Evolutionary conservation across 2,888 invertebrate species (phyloP), one percentile per base, ranked within the genome.

Genomic region (Acrobasis suavella): DNA sequence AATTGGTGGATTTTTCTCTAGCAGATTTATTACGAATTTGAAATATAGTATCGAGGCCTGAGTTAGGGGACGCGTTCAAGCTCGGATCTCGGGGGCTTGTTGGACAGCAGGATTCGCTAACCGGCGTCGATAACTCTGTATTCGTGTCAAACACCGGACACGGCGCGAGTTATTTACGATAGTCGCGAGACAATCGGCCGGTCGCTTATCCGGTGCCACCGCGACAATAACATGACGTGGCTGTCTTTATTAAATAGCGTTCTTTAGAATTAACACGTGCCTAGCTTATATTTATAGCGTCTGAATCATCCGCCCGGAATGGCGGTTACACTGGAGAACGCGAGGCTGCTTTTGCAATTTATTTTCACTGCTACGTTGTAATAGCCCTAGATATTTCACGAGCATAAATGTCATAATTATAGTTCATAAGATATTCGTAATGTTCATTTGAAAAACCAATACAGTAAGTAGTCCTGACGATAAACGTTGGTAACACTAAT

Each of bases 161-260:
- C 81, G 77, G 78, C 70, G 76, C 82, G 83, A 82, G 90, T 92
- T 89, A 92, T 92, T 92, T 92, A 92, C 91, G 91, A 91, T 83
- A 83, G 85, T 79, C 80, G 85, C 83, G 83, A 89, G 87, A 91
- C 91, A 91, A 91, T 92, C 89, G 89, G 80, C 86, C 83, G 84
- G 86, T 81, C 80, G 86, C 84, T 88, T 90, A 91, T 92, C 91
- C 91, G 91, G 91, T 91, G 85, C 83, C 75, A 83, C 82, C 80
- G 79, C 77, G 88, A 89, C 90, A 88, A 89, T 89, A 84, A 88
- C 86, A 86, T 89, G 91, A 91, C 91, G 91, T 89, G 89, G 82
- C 83, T 82, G 83, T 86, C 87, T 89, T 86, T 85, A 89, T 87
- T 89, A 88, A 90, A 87, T 84, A 87, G 84, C 82, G 80, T 86